Conservation (phyloP, 2,797 vertebrate species). For the Tarsius wallacei region DNA sequence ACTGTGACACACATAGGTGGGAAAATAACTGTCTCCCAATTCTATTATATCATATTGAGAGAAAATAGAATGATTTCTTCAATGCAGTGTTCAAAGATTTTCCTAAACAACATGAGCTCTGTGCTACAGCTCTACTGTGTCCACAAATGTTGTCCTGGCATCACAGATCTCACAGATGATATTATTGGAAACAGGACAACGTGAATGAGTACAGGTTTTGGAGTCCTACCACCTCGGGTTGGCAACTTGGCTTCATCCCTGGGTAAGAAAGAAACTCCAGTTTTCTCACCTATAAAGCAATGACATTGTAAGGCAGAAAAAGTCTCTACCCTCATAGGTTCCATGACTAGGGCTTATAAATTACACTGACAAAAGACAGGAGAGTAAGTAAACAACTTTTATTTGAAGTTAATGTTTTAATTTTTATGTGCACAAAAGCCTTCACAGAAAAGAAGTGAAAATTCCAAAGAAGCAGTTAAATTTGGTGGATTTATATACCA, state of each 20-base stretch:
- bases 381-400: neutral
- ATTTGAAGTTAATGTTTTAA: neutral
- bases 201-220: neutral
- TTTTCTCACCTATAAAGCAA: neutral
- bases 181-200: neutral
- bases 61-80: neutral
- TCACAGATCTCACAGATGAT: neutral
- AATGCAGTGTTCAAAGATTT: neutral
- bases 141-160: neutral
- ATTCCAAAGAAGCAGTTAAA: neutral
- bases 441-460: conserved; percentile 14
- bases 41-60: neutral
- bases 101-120: neutral
- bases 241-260: neutral
- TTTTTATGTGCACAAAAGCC: neutral
- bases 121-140: neutral
- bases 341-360: neutral
- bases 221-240: no score
- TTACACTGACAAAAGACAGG: neutral
- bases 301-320: neutral
- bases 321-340: neutral
- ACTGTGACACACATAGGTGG: rapidly evolving
- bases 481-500: neutral
- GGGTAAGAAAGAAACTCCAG: neutral
- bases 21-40: neutral